Base-by-base conservation (phyloP, 2,113 vertebrate species). In the Vireo altiloquus region DNA sequence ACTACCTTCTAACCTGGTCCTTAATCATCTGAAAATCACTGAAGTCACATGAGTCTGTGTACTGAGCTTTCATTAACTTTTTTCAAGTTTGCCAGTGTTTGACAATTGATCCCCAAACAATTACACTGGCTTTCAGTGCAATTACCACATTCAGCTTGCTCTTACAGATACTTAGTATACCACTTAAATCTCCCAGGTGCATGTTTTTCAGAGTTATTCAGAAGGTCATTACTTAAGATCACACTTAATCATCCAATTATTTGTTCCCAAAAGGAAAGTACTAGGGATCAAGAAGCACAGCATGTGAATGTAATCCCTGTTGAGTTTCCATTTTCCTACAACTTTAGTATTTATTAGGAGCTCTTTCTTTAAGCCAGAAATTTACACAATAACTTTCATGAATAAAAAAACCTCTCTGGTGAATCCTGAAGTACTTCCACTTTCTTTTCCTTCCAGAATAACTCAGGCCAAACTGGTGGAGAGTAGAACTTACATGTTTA, bases 71-170 rank as follows among this genome's bases (percentile, higher is more conserved):
- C 87, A 91, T 94, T 92, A 94, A 72, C 47, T 91, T 72, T 89
- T 79, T 52, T 65, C 66, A 72, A 91, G 78, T 96, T 94, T 92
- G 35, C 37, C 42, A 52, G 66, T 66, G 52, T 91, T 94, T 95
- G 87, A 95, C 95, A 94, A 82, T 70, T 92, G 94, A 94, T 97
- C 87, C 94, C 89, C 66, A 94, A 96, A 96, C 84, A 95, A 94
- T 94, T 95, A 94, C 66, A 66, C 27, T 40, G 74, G 82, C 78
- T 95, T 95, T 93, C 71, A 63, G 23, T 52, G 47, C 90, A 95
- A 95, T 95, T 92, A 82, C 92, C 78, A 82, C 46, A 92, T 91
- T 72, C 75, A 94, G 54, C 68, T 93, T 92, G 68, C 39, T 93
- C 75, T 94, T 95, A 85, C 35, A 80, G 63, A 49, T 88, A 69